Conservation (phyloP, 37 sponge, comb jelly and placozoan species). For the Amphimedon queenslandica region DNA sequence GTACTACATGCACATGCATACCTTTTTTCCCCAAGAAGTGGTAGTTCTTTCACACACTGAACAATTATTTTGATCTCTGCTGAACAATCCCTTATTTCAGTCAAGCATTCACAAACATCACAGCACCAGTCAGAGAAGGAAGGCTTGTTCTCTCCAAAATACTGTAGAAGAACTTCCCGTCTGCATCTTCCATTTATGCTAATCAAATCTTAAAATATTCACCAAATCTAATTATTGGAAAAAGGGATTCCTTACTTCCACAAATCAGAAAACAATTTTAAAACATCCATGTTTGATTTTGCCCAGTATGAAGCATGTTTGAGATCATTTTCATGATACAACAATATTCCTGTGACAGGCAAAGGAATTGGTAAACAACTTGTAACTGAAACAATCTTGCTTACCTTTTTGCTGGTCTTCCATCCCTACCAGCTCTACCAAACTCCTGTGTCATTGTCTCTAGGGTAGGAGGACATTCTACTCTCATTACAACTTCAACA, state of each 20-base stretch:
- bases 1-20: background rate
- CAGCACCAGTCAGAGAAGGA: background rate
- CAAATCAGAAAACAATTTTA: background rate
- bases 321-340: conserved; percentile 9
- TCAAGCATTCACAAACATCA: conserved; percentile 1
- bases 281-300: background rate
- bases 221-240: no score
- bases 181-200: background rate
- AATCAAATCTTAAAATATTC: no score
- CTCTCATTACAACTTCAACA: conserved; percentile 16
- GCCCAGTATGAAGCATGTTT: background rate
- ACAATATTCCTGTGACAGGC: no score
- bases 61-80: no score
- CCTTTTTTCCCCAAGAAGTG: conserved; percentile 38
- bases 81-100: conserved; percentile 3
- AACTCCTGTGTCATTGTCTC: conserved; percentile 28
- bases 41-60: conserved; percentile 17
- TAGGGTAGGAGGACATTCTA: conserved; percentile 16
- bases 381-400: no score
- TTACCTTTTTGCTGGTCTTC: conserved; percentile 19
- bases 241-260: no score
- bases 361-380: no score
- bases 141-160: conserved; percentile 12
- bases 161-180: background rate
- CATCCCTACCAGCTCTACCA: conserved; percentile 53